Conservation (phyloP, 2,113 vertebrate genomes). For the Perca schrenkii region DNA sequence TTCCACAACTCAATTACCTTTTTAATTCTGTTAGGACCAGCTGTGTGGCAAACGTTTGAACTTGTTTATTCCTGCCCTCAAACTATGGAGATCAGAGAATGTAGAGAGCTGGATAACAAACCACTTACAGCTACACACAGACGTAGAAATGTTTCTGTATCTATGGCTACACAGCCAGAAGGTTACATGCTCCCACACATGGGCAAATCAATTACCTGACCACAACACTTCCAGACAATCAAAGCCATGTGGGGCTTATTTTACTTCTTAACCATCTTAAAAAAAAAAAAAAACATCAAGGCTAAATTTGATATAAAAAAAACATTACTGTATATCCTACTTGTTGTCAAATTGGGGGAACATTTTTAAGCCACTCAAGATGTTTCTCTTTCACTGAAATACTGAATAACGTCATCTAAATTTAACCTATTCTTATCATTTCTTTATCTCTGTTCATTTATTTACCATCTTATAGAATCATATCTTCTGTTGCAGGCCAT, state of each 20-base stretch:
- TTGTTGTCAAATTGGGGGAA: not conserved
- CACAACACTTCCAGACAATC: not conserved
- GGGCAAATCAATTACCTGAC: not conserved
- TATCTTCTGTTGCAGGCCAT: not conserved
- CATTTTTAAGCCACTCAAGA: not conserved
- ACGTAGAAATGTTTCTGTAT: no score
- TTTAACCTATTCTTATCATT: not conserved
- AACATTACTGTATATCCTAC: not conserved
- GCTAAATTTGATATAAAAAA: not conserved
- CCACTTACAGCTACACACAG: not conserved
- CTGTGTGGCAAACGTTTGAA: no score
- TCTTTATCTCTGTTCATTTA: not conserved
- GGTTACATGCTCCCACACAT: not conserved
- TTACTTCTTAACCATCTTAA: not conserved
- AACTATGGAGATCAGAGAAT: not conserved
- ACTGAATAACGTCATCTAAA: not conserved
- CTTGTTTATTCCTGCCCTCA: not conserved
- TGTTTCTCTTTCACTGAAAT: not conserved
- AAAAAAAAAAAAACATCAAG: not conserved
- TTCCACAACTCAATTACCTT: not conserved
- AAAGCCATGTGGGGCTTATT: not conserved
- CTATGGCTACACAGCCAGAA: not conserved
- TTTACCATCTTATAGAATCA: not conserved
- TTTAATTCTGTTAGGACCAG: not conserved
- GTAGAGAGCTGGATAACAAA: not conserved